A percentile compares a stretch with the other conserved stretches of the same genome.
phyloP scores from a whole-genome alignment of 2,113 vertebrate species.

The Heterocephalus glaber region DNA sequence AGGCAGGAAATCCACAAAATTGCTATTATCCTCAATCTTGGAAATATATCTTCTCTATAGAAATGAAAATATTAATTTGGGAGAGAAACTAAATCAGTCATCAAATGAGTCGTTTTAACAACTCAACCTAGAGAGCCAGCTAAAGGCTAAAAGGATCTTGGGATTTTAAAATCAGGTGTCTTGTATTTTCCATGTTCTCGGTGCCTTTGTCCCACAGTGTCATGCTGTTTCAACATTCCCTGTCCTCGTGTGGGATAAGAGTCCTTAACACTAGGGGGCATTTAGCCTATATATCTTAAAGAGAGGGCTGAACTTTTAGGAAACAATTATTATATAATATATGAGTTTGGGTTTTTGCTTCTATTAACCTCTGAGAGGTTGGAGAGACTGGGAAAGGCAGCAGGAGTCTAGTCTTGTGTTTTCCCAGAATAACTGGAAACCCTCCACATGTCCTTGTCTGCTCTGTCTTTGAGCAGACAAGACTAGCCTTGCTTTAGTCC shows the following conservation, averaged over 20 bases:
- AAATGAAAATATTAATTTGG: slow-evolving; percentile 26
- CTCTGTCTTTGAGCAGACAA: not conserved
- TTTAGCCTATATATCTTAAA: not conserved
- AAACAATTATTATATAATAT: not conserved
- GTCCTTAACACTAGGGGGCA: not conserved
- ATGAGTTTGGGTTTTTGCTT: not conserved
- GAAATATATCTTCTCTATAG: slow-evolving; percentile 2
- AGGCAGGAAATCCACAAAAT: not conserved
- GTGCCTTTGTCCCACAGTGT: not conserved
- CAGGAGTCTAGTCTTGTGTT: not conserved
- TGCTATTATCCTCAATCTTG: not conserved
- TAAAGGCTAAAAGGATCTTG: not conserved
- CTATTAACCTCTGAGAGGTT: not conserved
- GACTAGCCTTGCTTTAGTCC: not conserved
- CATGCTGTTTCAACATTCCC: not conserved
- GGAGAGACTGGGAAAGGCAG: not conserved
- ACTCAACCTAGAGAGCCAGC: not conserved
- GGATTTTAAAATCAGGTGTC: not conserved
- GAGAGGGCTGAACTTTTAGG: not conserved
- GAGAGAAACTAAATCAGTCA: not conserved
- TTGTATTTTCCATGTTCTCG: not conserved
- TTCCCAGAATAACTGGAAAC: not conserved
- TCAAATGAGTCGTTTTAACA: not conserved
- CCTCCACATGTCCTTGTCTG: not conserved
- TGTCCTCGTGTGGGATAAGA: not conserved